Base-by-base conservation (phyloP, 2,888 invertebrate genomes). In the Sympetrum striolatum region DNA sequence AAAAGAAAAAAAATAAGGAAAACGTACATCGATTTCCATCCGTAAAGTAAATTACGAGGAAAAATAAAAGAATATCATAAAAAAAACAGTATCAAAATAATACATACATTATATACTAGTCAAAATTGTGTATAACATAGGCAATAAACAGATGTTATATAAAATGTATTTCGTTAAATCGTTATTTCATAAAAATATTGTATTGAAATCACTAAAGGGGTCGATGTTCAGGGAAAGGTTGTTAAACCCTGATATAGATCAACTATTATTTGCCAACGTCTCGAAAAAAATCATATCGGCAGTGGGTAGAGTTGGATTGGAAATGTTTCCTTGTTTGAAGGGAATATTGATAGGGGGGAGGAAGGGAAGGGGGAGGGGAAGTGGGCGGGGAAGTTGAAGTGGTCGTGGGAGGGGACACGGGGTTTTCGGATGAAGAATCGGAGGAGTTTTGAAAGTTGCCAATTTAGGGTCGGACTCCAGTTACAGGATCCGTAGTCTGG, bases 371-470 rank as follows among this genome's bases (percentile, higher is more conserved):
- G 64, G 86, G 86, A 37, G 60, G 86, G 37, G 35, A 37, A 22
- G 86, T 60, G 82, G 58, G 82, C 82, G 86, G 53, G 58, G 82
- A 58, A 60, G n/a, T n/a, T n/a, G n/a, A n/a, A 31, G 82, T 53
- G 31, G 81, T 37, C 60, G 86, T 86, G 86, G 86, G 60, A 58
- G 60, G 86, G 86, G 60, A 37, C 86, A 48, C 18, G 37, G 86
- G 60, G 35, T 58, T 58, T 82, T 64, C 31, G 12, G 60, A 86
- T 86, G 86, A 86, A 86, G 86, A 86, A 86, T 86, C 60, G 86
- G 86, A n/a, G 60, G 60, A 86, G 86, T 86, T 86, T 86, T 58
- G 86, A 86, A 86, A 86, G 86, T 86, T 60, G 86, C 86, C 86
- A 86, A 86, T 86, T 86, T 86, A 86, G 86, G 60, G 86, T 86